These are phyloP conservation scores for Kradibia gibbosae DNA, from an alignment of 1,140 invertebrate species.

Conservation along the genomic window DNA sequence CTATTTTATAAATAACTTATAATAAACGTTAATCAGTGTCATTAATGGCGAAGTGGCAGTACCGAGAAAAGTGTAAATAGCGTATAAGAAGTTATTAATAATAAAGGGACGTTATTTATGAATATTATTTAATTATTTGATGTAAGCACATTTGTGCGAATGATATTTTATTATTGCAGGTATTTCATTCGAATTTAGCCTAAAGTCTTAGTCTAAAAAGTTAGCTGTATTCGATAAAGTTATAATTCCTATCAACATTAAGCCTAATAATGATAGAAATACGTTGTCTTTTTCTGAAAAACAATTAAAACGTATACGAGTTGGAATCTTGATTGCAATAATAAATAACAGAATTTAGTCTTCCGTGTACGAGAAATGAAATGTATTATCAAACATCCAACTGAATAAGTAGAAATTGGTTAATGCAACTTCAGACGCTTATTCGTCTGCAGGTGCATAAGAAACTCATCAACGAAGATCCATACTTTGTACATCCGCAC, in stretches of 20 bases:
- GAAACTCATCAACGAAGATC: not conserved
- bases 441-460: not conserved
- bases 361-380: not conserved
- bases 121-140: slow-evolving; percentile 5
- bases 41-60: not conserved
- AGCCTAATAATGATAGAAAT: not conserved
- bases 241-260: not conserved
- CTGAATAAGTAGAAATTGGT: not conserved
- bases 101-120: not conserved
- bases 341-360: not conserved
- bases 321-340: not conserved
- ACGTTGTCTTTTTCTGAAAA: not conserved
- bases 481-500: slow-evolving; percentile 14
- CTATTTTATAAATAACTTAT: no score
- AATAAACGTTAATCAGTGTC: not conserved
- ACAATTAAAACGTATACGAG: not conserved
- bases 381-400: not conserved
- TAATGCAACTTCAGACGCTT: not conserved
- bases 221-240: not conserved
- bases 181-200: not conserved
- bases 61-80: not conserved
- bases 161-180: not conserved
- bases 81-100: not conserved
- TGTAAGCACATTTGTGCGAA: not conserved
- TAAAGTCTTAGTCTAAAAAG: not conserved